These are phyloP conservation scores for Tolypeutes matacus DNA, from an alignment of 2,797 vertebrate species.

Conservation along the genomic window DNA sequence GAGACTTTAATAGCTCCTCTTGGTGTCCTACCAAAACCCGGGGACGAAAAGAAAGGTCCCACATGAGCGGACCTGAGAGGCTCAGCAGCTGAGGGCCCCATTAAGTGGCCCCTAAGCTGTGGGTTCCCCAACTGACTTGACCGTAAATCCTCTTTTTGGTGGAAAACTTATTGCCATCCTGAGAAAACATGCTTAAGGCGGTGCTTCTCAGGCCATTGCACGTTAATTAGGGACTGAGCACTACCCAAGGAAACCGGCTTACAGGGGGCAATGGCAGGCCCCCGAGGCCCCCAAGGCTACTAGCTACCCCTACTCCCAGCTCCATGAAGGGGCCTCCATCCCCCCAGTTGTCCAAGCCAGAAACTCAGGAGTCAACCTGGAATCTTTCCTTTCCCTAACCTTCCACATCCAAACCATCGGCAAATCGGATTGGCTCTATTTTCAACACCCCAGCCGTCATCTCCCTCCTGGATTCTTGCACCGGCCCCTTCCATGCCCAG, in stretches of 20 bases:
- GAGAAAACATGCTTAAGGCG: background rate
- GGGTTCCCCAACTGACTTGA: background rate
- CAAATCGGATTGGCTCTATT: background rate
- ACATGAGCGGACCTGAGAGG: background rate
- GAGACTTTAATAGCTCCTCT: background rate
- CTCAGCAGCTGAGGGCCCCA: background rate
- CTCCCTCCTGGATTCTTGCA: background rate
- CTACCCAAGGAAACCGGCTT: background rate
- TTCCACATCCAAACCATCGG: background rate
- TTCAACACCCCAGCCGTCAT: background rate
- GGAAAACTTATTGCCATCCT: background rate
- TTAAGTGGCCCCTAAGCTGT: background rate
- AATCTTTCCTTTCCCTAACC: background rate
- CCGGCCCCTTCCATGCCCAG: background rate
- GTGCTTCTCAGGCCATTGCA: background rate
- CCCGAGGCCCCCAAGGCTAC: fast-evolving
- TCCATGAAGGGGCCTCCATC: background rate
- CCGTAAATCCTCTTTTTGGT: background rate
- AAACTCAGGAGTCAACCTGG: background rate
- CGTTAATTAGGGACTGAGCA: background rate
- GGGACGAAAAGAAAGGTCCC: background rate
- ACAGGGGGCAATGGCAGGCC: background rate
- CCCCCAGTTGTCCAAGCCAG: background rate
- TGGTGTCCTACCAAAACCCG: background rate
- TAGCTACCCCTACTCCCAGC: background rate